These are phyloP conservation scores for Agrypnia vestita DNA, from an alignment of 1,140 invertebrate species.

Conservation along the genomic window DNA sequence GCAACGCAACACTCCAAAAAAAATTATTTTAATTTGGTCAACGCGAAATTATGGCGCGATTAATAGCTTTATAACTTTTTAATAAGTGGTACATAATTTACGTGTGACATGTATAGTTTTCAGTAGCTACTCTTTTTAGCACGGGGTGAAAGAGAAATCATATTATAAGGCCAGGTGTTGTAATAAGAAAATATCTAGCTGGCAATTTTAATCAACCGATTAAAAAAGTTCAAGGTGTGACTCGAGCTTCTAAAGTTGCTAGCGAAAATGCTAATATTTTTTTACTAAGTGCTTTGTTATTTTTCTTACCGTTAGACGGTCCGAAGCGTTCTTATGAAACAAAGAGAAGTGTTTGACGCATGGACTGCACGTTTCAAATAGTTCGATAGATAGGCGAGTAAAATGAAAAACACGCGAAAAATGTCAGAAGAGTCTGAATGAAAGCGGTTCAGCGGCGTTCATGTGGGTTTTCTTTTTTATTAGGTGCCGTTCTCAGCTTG, in stretches of 20 bases:
- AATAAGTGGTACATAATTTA: not conserved
- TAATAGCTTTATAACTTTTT: not conserved
- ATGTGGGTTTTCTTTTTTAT: too few species aligned
- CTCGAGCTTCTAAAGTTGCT: not conserved
- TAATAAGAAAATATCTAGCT: not conserved
- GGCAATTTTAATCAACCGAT: not conserved
- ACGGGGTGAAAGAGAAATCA: slow-evolving; percentile 30
- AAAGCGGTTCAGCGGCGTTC: too few species aligned
- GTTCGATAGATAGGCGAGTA: not conserved
- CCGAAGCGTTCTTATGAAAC: slow-evolving; percentile 28
- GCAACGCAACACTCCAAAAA: not conserved
- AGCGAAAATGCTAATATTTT: not conserved
- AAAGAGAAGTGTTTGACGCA: slow-evolving; percentile 17
- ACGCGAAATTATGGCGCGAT: not conserved
- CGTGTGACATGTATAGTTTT: not conserved
- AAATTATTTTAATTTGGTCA: not conserved
- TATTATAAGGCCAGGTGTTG: slow-evolving; percentile 2
- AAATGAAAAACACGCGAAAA: not conserved
- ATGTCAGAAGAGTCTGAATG: not conserved
- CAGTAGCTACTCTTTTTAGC: slow-evolving; percentile 1
- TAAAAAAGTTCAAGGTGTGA: not conserved
- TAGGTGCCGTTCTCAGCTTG: not conserved
- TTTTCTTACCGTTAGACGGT: slow-evolving; percentile 7
- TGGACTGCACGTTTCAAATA: not conserved
- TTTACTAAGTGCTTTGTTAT: slow-evolving; percentile 5